Percentiles rank a stretch among this genome's conserved stretches.
These are phyloP conservation scores for Catostylus mosaicus DNA, from an alignment of 30 jellyfish, hydroid and myxozoan genomes.

Conservation along the genomic window DNA sequence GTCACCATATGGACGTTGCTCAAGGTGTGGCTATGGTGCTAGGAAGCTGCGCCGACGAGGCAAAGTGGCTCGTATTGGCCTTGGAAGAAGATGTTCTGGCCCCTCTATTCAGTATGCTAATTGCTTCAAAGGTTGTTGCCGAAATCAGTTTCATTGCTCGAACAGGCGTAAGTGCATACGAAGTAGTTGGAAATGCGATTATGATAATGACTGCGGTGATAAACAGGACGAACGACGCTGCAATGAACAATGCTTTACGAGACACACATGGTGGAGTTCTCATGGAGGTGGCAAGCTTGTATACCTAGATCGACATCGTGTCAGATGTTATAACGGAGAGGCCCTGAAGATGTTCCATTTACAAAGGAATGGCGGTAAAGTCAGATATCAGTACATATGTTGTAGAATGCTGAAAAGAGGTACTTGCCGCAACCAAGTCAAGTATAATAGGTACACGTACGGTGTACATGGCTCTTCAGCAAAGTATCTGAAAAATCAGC, in stretches of 20 bases:
- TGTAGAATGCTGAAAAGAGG: neutral
- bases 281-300: constrained; percentile 19
- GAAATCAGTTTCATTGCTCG: constrained; percentile 36
- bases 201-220: constrained; percentile 64
- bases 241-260: neutral
- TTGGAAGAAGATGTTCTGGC: constrained; percentile 12
- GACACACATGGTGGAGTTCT: neutral
- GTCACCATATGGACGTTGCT: constrained; percentile 17
- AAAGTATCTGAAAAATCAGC: neutral
- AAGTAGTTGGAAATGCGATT: constrained; percentile 13
- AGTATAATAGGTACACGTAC: neutral
- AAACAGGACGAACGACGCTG: constrained; percentile 26
- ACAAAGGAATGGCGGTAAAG: neutral
- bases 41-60: constrained; percentile 17
- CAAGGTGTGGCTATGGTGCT: constrained; percentile 41
- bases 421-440: neutral
- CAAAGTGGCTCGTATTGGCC: neutral
- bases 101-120: neutral
- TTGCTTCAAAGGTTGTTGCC: neutral
- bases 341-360: constrained; percentile 5
- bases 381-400: constrained; percentile 2
- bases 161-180: constrained; percentile 29
- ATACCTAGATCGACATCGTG: constrained; percentile 16
- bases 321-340: neutral
- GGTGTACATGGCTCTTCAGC: neutral